Evolutionary conservation across 23 tunicate genomes (phyloP).

Genomic region (Oikopleura albicans): DNA sequence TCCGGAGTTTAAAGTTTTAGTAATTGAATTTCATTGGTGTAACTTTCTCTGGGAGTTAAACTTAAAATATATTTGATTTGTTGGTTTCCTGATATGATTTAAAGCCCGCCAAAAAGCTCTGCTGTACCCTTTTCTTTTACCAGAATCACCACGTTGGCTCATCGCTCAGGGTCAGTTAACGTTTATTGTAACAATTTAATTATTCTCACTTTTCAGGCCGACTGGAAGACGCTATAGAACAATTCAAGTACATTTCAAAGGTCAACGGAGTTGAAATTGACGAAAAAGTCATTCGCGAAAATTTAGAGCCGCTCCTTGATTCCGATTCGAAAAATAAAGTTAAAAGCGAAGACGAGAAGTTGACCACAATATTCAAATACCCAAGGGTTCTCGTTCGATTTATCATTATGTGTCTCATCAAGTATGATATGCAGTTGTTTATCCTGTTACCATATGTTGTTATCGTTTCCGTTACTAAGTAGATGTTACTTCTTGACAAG

Average conservation of each 20-base stretch:
- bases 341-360: background rate
- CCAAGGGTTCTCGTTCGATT: background rate
- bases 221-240: background rate
- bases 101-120: too few species aligned
- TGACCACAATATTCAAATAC: background rate
- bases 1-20: too few species aligned
- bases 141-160: background rate
- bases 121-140: background rate
- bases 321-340: too few species aligned
- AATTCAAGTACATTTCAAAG: background rate
- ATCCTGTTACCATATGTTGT: too few species aligned
- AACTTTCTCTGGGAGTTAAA: too few species aligned
- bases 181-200: too few species aligned
- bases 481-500: too few species aligned
- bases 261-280: background rate
- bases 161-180: too few species aligned
- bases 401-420: background rate
- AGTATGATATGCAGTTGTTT: background rate
- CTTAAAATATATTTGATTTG: too few species aligned
- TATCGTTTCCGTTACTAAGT: too few species aligned
- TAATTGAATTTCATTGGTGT: too few species aligned
- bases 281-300: background rate
- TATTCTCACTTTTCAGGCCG: background rate
- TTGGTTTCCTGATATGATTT: too few species aligned
- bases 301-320: background rate